These are phyloP conservation scores for Tethya wilhelma DNA, from an alignment of 37 sponge, comb jelly and placozoan genomes.

Conservation along the genomic window DNA sequence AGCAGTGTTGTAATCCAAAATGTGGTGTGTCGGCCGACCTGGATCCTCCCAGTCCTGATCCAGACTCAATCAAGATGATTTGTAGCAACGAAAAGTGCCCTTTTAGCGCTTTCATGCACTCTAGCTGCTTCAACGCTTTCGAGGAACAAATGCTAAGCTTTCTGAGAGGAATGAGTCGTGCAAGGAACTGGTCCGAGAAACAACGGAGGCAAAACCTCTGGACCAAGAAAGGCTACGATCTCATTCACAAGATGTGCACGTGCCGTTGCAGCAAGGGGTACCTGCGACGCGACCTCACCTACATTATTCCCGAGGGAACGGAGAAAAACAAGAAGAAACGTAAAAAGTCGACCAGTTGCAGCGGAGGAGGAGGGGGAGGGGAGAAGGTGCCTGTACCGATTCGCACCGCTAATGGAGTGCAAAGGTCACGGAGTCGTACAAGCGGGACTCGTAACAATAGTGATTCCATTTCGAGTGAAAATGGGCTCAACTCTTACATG, in stretches of 20 bases:
- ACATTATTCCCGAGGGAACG: background rate
- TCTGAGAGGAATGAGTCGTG: constrained; percentile 79
- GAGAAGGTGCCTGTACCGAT: constrained; percentile 31
- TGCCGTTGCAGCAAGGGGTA: constrained; percentile 84
- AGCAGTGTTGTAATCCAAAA: constrained; percentile 67
- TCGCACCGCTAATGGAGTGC: constrained; percentile 21
- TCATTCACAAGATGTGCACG: constrained; percentile 75
- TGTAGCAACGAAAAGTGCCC: constrained; percentile 86
- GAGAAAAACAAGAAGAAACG: constrained; percentile 49
- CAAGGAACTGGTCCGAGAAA: constrained; percentile 93
- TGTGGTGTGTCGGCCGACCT: constrained; percentile 46
- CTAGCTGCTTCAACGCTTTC: constrained; percentile 73
- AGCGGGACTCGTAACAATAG: constrained; percentile 53
- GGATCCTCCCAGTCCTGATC: constrained; percentile 26
- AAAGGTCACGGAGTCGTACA: constrained; percentile 16
- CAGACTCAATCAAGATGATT: constrained; percentile 69
- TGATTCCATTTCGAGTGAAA: constrained; percentile 77
- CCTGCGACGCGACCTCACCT: constrained; percentile 72
- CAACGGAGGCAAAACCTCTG: constrained; percentile 91
- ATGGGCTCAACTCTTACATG: constrained; percentile 55
- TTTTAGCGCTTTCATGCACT: constrained; percentile 83
- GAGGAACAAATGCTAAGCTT: constrained; percentile 82
- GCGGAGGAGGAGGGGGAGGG: too few species aligned
- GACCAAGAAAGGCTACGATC: constrained; percentile 95
- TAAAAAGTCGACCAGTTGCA: constrained; percentile 38